Base-by-base conservation (phyloP, 2,888 invertebrate genomes). In the Lypha dubia region DNA sequence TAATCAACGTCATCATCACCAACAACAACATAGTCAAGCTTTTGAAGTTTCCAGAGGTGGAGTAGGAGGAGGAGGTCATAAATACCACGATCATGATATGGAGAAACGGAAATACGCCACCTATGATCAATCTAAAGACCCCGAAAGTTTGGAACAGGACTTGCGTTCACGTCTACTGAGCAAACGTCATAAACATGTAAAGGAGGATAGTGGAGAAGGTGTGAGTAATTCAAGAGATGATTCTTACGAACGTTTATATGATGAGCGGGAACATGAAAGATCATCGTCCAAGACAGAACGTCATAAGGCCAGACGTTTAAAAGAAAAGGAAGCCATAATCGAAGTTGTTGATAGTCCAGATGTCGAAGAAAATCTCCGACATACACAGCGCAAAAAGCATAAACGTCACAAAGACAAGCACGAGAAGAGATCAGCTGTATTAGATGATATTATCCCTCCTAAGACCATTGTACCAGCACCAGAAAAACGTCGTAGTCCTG, bases 101-200 rank as follows among this genome's bases (percentile, higher is more conserved):
- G 84, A 70, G 9, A 86, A 86, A 20, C 86, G 86, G 20, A 85
- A 86, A n/a, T 90, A 91, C 68, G 87, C 88, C 79, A 86, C 62
- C 13, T 89, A 89, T 68, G 88, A 87, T 20, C 87, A 87, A 67
- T 56, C 87, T 5, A 89, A 90, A 60, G 93, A 94, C 24, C 94
- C 94, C 0, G 95, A 94, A 89, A 93, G 94, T 87, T 94, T 95
- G 79, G 93, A 96, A 82, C 96, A 96, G 90, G 96, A 97, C 92
- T 93, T 97, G 89, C 93, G 96, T 87, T 95, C 95, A 88, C 94
- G 96, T 88, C 92, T 95, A 86, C 90, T 96, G 24, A 95, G 95
- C 90, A 95, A 95, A 91, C 93, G 94, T 87, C 95, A 94, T 91
- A 94, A 93, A 89, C 96, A 95, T 88, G 95, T 95, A 80, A 93